Conservation (phyloP, 2,113 vertebrate genomes). For the Balaeniceps rex region DNA sequence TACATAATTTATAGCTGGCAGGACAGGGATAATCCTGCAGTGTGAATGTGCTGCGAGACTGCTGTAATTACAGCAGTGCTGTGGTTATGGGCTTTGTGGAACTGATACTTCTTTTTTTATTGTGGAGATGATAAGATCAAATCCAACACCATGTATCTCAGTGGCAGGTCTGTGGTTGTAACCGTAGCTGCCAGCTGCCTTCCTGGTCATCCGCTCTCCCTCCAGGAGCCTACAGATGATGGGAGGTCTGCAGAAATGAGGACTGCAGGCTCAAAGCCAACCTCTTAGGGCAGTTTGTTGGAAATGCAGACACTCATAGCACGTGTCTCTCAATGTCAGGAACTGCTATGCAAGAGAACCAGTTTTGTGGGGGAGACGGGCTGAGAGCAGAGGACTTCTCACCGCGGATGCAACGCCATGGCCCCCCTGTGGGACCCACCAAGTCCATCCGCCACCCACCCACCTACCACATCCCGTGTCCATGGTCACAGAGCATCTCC, state of each 20-base stretch:
- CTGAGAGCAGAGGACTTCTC: not conserved
- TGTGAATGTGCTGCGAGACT: not conserved
- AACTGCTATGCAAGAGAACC: not conserved
- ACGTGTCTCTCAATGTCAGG: not conserved
- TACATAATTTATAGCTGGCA: slow-evolving; percentile 73
- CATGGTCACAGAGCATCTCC: not conserved
- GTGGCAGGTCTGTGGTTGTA: slow-evolving; percentile 24
- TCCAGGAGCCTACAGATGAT: not conserved
- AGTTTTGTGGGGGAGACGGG: not conserved
- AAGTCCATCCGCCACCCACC: not conserved
- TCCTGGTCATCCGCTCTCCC: not conserved
- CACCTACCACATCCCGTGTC: not conserved
- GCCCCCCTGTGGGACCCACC: not conserved
- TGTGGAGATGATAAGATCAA: slow-evolving; percentile 64
- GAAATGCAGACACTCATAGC: not conserved
- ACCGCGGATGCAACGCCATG: fast-evolving
- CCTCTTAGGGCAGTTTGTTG: not conserved
- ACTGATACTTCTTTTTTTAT: slow-evolving; percentile 58
- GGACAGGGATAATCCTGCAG: slow-evolving; percentile 62
- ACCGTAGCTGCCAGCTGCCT: not conserved
- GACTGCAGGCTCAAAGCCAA: not conserved
- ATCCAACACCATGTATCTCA: not conserved
- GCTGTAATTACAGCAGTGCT: slow-evolving; percentile 65
- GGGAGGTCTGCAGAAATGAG: not conserved
- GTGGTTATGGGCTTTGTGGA: slow-evolving; percentile 38